Percentiles rank a stretch among this genome's conserved stretches.
Conservation (phyloP, 1,140 invertebrate genomes). For the Ceratina japonica region DNA sequence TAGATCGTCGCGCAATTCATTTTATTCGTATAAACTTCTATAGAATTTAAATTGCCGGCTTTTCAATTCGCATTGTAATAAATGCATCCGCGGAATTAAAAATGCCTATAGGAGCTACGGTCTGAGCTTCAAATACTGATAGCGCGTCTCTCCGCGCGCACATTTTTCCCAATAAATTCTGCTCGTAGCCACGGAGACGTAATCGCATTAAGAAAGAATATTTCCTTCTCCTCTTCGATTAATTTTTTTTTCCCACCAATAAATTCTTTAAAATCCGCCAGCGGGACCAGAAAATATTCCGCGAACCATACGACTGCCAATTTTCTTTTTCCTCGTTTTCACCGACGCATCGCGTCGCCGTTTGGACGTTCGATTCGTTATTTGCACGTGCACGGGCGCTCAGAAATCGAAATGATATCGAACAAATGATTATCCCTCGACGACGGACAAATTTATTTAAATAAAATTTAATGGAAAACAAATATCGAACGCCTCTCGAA, state of each 20-base stretch:
- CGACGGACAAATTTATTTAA: background rate
- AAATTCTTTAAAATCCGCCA: too few species aligned
- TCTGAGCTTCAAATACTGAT: background rate
- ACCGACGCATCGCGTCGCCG: background rate
- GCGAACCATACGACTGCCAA: too few species aligned
- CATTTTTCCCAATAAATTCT: conserved; percentile 43
- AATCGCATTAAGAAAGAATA: conserved; percentile 71
- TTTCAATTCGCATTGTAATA: too few species aligned
- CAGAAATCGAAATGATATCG: background rate
- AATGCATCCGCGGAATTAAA: too few species aligned
- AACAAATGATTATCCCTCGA: background rate
- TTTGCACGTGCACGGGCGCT: background rate
- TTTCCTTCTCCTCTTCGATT: conserved; percentile 59
- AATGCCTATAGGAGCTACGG: background rate
- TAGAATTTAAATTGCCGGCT: too few species aligned
- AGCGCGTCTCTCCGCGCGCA: background rate
- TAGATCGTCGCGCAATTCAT: too few species aligned
- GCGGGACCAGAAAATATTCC: too few species aligned
- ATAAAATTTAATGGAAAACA: background rate
- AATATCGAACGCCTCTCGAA: too few species aligned
- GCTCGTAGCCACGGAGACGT: conserved; percentile 61
- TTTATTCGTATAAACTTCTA: too few species aligned
- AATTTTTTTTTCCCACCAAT: conserved; percentile 50
- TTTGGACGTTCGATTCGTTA: background rate
- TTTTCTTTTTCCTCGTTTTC: background rate